Base-by-base conservation (phyloP, 2,888 invertebrate species). In the Gerris lacustris region DNA sequence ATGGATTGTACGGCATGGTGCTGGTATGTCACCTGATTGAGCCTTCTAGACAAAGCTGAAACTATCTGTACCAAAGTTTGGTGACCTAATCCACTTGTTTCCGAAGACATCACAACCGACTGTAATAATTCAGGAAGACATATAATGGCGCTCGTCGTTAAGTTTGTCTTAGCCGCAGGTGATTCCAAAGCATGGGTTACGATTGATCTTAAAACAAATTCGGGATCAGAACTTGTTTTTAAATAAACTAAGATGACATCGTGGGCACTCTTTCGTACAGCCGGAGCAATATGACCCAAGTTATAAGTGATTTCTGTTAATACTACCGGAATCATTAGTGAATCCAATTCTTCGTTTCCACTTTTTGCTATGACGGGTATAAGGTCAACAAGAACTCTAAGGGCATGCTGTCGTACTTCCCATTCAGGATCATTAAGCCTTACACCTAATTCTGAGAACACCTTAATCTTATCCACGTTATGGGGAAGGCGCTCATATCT, bases 351-450 rank as follows among this genome's bases (percentile, higher is more conserved):
- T 68, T 86, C 84, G 66, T 75, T 75, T 44, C 78, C 78, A 18
- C 67, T 63, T 6, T 73, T 72, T 64, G 86, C 85, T 74, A 91
- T 85, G 63, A 90, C 86, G 5, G 91, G 90, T 67, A 93, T 82
- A 2, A 92, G 85, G 80, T 92, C 92, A 45, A 87, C 87, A 62
- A 92, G 84, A 7, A 93, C 91, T 69, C 91, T 82, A 6, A 92
- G 82, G 44, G 92, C 91, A 79, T 92, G 91, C 75, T 91, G 88
- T 9, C 92, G 85, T 55, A 92, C 91, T 80, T 91, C 91, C 87
- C 90, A 89, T 79, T 92, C 92, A 1, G 91, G 89, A 79, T 90
- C 90, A 63, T 86, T 84, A 67, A 92, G 82, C 68, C 91, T 85
- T 75, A 89, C 88, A 66, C 87, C 83, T 77, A 91, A 86, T 76